A percentile compares a stretch with the other conserved stretches of the same genome.
phyloP scores from a whole-genome alignment of 2,888 invertebrate genomes.

The Archips crataeganus region DNA sequence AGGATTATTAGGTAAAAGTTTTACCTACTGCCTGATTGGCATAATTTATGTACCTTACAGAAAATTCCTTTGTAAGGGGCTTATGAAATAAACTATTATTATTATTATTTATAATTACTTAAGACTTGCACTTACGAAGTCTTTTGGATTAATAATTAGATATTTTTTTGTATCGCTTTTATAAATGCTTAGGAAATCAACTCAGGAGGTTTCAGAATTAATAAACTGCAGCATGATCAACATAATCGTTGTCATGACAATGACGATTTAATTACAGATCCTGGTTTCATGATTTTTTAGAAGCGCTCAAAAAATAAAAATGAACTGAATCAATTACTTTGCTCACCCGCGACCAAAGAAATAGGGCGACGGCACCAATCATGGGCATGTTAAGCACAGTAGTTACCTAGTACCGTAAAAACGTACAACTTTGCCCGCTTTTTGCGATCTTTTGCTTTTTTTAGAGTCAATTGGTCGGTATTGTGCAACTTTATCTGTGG shows the following conservation, averaged over 20 bases:
- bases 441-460: too few relatives aligned
- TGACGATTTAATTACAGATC: background rate
- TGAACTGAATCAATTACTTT: background rate
- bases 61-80: background rate
- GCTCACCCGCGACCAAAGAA: too few relatives aligned
- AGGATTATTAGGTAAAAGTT: too few relatives aligned
- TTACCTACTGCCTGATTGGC: too few relatives aligned
- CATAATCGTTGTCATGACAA: background rate
- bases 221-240: background rate
- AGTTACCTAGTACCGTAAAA: too few relatives aligned
- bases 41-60: background rate
- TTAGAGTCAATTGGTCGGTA: too few relatives aligned
- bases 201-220: background rate
- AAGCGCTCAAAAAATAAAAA: background rate
- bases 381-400: too few relatives aligned
- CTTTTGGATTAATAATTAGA: background rate
- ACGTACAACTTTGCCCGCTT: too few relatives aligned
- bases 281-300: background rate
- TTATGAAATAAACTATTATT: too few relatives aligned
- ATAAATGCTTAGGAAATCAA: background rate
- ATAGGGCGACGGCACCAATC: too few relatives aligned
- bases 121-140: background rate
- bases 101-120: background rate
- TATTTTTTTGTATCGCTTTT: background rate
- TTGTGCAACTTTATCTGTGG: too few relatives aligned